phyloP scores from a whole-genome alignment of 2,113 vertebrate species.

The Progne subis region DNA sequence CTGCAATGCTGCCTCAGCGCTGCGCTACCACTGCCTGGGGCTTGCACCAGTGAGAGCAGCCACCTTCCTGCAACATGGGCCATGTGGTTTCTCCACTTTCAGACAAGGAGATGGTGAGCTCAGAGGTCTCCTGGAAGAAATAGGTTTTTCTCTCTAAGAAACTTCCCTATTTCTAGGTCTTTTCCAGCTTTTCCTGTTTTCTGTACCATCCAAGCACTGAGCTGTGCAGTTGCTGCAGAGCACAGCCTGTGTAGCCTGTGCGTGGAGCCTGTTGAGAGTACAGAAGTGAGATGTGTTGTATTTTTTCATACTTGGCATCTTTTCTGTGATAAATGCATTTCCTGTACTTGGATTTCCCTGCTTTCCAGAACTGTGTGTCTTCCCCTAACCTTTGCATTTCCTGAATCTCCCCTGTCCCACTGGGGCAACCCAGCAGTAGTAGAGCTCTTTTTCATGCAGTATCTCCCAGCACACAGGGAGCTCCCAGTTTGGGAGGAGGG shows the following conservation, averaged over 20 bases:
- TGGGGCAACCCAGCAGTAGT: not conserved
- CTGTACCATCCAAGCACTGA: not conserved
- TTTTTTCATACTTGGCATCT: not conserved
- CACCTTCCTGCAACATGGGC: fast-evolving
- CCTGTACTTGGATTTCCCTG: not conserved
- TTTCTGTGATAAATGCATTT: not conserved
- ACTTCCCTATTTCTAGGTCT: not conserved
- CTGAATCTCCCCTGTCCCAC: not conserved
- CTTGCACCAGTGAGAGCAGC: not conserved
- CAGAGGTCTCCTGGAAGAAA: not conserved
- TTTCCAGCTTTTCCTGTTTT: not conserved
- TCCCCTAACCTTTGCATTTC: not conserved
- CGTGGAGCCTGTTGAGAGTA: not conserved
- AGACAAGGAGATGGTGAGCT: not conserved
- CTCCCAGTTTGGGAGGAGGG: not conserved
- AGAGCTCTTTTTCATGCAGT: fast-evolving
- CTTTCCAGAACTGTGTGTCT: not conserved
- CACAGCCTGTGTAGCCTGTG: too few relatives aligned
- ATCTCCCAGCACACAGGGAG: not conserved
- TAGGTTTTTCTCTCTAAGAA: not conserved
- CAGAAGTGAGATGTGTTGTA: not conserved
- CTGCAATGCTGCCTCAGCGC: fast-evolving
- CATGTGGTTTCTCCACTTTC: not conserved
- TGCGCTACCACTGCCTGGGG: not conserved
- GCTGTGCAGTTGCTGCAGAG: not conserved